phyloP scores from a whole-genome alignment of 2,797 vertebrate species.

The Sebastiscus albofasciatus region DNA sequence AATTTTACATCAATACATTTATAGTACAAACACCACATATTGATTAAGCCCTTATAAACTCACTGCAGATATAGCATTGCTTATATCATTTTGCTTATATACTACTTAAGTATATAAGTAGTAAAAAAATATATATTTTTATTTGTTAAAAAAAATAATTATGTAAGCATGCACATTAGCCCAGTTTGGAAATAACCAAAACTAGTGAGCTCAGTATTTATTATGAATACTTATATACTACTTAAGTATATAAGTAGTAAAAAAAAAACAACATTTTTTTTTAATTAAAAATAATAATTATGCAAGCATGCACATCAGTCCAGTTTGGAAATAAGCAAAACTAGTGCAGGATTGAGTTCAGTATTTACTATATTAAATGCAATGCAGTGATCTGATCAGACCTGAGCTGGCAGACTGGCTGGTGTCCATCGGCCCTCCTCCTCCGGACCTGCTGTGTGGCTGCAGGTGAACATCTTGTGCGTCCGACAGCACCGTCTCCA shows the following conservation, averaged over 20 bases:
- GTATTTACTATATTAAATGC: neutral
- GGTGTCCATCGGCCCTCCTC: conserved; percentile 86
- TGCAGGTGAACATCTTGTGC: conserved; percentile 92
- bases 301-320: neutral
- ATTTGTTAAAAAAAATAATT: neutral
- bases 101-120: no score
- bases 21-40: neutral
- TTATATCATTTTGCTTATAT: neutral
- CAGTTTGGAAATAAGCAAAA: neutral
- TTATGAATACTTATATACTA: neutral
- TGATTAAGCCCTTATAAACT: neutral
- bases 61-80: neutral
- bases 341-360: neutral
- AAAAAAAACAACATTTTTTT: no score
- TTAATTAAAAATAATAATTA: neutral
- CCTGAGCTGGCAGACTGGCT: conserved; percentile 95
- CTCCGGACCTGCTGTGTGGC: conserved; percentile 85
- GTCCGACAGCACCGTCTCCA: conserved; percentile 93
- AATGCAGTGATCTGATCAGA: neutral
- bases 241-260: no score
- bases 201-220: neutral
- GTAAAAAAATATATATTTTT: no score
- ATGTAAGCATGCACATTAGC: neutral
- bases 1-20: neutral
- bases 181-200: no score